A percentile compares a stretch with the other conserved stretches of the same genome.
These are phyloP conservation scores for Alcedo quadribrachys DNA, from an alignment of 2,797 vertebrate genomes.

Conservation along the genomic window DNA sequence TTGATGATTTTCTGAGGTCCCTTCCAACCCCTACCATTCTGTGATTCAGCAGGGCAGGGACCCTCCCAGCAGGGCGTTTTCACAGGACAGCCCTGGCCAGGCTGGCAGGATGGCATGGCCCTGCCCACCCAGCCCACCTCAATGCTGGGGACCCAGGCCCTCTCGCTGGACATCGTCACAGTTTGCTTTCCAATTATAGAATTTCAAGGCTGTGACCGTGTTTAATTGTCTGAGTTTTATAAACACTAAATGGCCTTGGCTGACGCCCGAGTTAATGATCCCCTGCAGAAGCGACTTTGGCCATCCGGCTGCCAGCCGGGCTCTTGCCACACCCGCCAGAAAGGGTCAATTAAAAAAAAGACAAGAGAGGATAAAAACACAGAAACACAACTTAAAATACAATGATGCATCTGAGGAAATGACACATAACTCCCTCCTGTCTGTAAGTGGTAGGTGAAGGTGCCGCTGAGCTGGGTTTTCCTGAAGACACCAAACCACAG, in stretches of 20 bases:
- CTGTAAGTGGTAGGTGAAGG: background rate
- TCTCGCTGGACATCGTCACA: background rate
- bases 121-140: background rate
- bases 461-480: background rate
- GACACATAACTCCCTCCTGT: background rate
- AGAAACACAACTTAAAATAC: slow-evolving; percentile 33
- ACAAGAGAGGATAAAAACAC: background rate
- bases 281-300: slow-evolving; percentile 63
- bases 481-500: background rate
- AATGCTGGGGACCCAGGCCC: background rate
- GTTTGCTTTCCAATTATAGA: slow-evolving; percentile 65
- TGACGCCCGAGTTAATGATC: slow-evolving; percentile 67
- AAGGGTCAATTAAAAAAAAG: slow-evolving; percentile 35
- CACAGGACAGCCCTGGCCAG: fast-evolving
- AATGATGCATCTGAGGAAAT: slow-evolving; percentile 41
- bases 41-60: background rate
- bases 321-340: background rate
- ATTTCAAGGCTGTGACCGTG: slow-evolving; percentile 19
- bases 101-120: background rate
- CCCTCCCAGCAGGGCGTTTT: background rate
- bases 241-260: slow-evolving; percentile 54
- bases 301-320: background rate
- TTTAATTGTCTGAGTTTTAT: slow-evolving; percentile 64
- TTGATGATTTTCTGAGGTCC: too few species aligned
- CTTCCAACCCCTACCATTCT: too few species aligned